Evolutionary conservation across 2,113 vertebrate genomes (phyloP).

Genomic region (Pseudopipra pipra): DNA sequence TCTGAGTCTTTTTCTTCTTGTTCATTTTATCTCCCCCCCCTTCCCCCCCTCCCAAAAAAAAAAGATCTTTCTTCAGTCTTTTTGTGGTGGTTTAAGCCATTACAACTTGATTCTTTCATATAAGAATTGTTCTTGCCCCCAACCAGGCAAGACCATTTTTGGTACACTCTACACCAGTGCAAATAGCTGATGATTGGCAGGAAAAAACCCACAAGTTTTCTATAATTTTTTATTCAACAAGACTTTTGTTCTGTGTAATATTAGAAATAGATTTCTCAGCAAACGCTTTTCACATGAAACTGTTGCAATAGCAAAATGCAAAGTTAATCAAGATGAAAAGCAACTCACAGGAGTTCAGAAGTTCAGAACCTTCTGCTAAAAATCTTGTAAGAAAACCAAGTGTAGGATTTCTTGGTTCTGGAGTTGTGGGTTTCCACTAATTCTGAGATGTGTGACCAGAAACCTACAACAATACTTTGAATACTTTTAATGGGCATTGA

Average conservation of each 20-base stretch:
- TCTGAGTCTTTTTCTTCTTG: background rate
- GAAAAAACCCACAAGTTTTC: accelerated
- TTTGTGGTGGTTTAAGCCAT: background rate
- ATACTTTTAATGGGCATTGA: background rate
- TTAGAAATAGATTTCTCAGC: conserved; percentile 36
- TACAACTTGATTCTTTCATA: background rate
- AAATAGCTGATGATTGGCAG: background rate
- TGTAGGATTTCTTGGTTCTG: background rate
- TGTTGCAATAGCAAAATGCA: conserved; percentile 35
- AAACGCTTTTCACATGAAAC: conserved; percentile 1
- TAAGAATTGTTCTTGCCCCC: background rate
- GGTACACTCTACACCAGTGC: background rate
- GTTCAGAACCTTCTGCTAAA: background rate
- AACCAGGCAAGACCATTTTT: background rate
- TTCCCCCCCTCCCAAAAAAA: no score
- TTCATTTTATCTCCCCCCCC: background rate
- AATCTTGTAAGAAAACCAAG: background rate
- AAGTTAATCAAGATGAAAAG: conserved; percentile 16
- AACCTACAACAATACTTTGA: background rate
- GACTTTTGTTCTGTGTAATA: background rate
- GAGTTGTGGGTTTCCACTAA: background rate
- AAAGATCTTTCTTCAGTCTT: background rate
- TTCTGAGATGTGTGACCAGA: background rate
- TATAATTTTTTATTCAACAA: background rate
- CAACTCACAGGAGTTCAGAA: background rate